Evolutionary conservation across 2,113 vertebrate species (phyloP), one percentile per base, ranked within the genome.

Genomic region (Pelmatolapia mariae): DNA sequence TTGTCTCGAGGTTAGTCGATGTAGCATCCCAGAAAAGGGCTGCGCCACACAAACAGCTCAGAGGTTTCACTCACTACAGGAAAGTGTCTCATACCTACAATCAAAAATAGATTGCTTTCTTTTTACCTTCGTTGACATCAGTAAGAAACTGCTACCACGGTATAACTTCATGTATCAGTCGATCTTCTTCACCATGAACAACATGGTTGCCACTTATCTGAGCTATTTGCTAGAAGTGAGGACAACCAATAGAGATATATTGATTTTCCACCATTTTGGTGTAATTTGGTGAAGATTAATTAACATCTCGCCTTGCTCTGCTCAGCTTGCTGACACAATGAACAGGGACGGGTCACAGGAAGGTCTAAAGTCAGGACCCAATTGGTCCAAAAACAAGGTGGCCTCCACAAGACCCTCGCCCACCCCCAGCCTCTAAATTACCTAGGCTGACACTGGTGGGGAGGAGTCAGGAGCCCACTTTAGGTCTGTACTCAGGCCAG

Each of bases 361-460:
- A 90, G 93, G 92, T 86, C 88, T 86, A 81, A 83, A 93, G 88
- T 94, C 89, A 94, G 89, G 91, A 90, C 83, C 84, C 81, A 90
- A 86, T 86, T 47, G 22, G 89, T 85, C 89, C 61, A 87, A 93
- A 93, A 86, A 87, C 86, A 86, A 85, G 86, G 82, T 80, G 89
- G 86, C 90, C 92, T 56, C 79, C 8, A 18, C 68, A 86, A 88
- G 92, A 93, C 92, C 91, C 81, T 89, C 31, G 79, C 57, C 87
- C 83, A 89, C 87, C 91, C 89, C 91, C 85, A 84, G 88, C 93
- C 89, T 92, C 83, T 96, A 96, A 96, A 97, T 96, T 95, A 96
- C 92, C 81, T 68, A 71, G 63, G 57, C 79, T 92, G 94, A 95
- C 95, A 95, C 90, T 88, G 88, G 63, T 45, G 84, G 90, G 82